Evolutionary conservation across 37 sponge, comb jelly and placozoan species (phyloP).

Genomic region (Cladorhizidae sp.): DNA sequence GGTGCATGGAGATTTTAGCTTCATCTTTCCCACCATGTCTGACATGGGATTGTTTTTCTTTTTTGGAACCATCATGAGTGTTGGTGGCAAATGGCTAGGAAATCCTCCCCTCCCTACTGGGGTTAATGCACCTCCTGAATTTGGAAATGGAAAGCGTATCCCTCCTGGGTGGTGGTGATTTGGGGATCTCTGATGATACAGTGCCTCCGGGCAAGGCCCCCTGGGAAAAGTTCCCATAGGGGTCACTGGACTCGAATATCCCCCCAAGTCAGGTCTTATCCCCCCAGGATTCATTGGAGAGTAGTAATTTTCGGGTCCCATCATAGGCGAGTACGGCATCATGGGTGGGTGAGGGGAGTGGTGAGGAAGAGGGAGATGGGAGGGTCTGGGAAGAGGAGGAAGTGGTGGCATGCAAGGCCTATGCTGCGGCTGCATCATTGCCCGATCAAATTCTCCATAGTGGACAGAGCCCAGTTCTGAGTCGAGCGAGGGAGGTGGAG

Average conservation of each 20-base stretch:
- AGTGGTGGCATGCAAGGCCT: too few species aligned
- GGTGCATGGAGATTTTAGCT: conserved; percentile 1
- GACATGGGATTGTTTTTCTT: not conserved
- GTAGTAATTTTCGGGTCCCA: not conserved
- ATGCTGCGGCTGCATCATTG: too few species aligned
- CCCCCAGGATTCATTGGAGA: not conserved
- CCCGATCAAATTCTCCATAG: not conserved
- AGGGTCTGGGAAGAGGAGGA: not conserved
- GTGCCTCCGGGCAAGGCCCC: not conserved
- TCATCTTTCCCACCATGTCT: not conserved
- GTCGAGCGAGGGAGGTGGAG: not conserved
- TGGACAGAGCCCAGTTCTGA: not conserved
- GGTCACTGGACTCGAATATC: conserved; percentile 4
- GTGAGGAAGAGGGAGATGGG: not conserved
- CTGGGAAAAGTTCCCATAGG: not conserved
- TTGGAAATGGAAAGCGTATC: not conserved
- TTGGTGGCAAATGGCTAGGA: too few species aligned
- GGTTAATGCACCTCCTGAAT: not conserved
- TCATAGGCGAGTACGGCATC: not conserved
- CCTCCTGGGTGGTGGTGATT: not conserved
- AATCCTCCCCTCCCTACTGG: not conserved
- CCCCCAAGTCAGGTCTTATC: not conserved
- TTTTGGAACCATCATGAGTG: not conserved
- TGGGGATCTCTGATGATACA: too few species aligned
- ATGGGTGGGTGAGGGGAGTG: conserved; percentile 2